A percentile compares a stretch with the other conserved stretches of the same genome.
These are phyloP conservation scores for Natrix natrix DNA, from an alignment of 2,797 vertebrate species.

Conservation along the genomic window DNA sequence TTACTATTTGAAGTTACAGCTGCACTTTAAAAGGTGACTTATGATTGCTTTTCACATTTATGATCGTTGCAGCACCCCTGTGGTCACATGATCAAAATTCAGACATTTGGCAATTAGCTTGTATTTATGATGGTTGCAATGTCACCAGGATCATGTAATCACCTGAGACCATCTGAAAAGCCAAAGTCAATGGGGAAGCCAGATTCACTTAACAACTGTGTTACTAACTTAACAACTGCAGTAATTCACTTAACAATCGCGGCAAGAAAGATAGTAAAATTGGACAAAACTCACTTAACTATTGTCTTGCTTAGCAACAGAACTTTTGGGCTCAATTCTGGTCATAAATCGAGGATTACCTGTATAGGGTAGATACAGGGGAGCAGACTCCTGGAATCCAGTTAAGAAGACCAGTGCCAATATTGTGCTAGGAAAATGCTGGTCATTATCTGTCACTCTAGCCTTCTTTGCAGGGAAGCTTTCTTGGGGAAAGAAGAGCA, in stretches of 20 bases:
- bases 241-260: not conserved
- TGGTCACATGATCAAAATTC: not conserved
- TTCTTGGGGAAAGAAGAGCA: not conserved
- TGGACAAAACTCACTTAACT: not conserved
- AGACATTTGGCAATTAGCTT: not conserved
- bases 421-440: not conserved
- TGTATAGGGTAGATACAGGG: not conserved
- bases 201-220: not conserved
- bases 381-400: not conserved
- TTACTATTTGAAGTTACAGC: not conserved
- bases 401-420: not conserved
- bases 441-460: not conserved
- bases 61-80: not conserved
- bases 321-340: not conserved
- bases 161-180: not conserved
- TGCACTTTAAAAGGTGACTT: not conserved
- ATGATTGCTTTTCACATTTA: not conserved
- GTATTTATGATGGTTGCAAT: not conserved
- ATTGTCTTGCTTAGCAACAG: not conserved
- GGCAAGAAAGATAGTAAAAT: not conserved
- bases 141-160: not conserved
- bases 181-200: not conserved
- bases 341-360: not conserved
- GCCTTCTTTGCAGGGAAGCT: not conserved
- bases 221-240: not conserved